Evolutionary conservation across 2,888 invertebrate genomes (phyloP), one percentile per base, ranked within the genome.

Genomic region (Melinaea menophilus): DNA sequence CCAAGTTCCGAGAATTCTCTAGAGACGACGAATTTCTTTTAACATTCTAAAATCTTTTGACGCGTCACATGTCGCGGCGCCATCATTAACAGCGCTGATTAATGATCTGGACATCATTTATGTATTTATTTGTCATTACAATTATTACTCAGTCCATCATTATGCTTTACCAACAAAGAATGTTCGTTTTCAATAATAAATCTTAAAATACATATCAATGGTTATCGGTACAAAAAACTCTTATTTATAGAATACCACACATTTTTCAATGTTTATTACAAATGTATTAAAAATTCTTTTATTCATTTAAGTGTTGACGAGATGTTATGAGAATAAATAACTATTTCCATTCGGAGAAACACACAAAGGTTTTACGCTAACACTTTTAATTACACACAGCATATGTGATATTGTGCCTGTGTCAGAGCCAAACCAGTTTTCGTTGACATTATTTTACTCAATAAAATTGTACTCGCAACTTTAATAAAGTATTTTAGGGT

Each of bases 1-100:
- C 7, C 51, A 2, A 5, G 31, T 51, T 51, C 51, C 51, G 51
- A 31, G 51, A 51, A 51, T 31, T 51, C 51, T 51, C 51, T 11
- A 31, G 51, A 31, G 31, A 48, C n/a, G 13, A 31, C 51, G 7
- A 7, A 7, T 31, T 31, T 51, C 51, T 51, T 41, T 41, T 41
- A 41, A 41, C 51, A 31, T 11, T 51, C 51, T 31, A 22, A 31
- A 22, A 51, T 11, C 31, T 31, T 31, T 51, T 22, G 51, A 31
- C 31, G 22, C 51, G 31, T 51, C 51, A 51, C 7, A 31, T 51
- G 51, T 51, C 51, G 41, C 41, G 41, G 9, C 41, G 41, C 7
- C 41, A 41, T 51, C 51, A 51, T 51, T 51, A 51, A 51, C 51
- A 9, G 31, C 22, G 31, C 51, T 51, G 51, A 51, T 51, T 51